Conservation (phyloP, 2,113 vertebrate species). For the Boleophthalmus pectinirostris region DNA sequence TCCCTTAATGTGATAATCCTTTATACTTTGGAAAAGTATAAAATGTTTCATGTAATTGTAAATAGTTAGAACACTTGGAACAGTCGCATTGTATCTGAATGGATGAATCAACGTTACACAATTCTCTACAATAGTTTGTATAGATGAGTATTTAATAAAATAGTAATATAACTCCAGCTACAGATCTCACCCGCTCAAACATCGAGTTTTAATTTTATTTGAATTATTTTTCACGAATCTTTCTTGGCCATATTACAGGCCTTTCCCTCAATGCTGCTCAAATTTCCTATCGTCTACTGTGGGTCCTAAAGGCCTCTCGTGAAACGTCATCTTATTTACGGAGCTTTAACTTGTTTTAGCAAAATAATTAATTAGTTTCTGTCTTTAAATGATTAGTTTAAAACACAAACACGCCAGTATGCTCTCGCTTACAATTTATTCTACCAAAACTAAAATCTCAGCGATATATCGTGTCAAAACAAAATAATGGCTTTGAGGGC, state of each 20-base stretch:
- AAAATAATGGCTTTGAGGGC: constrained; percentile 1
- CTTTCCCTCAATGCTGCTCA: not conserved
- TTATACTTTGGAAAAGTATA: not conserved
- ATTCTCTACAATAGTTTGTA: not conserved
- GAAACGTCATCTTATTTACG: constrained; percentile 58
- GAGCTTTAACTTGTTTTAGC: constrained; percentile 57
- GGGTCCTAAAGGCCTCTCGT: constrained; percentile 31
- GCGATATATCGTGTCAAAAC: not conserved
- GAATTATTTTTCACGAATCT: not conserved
- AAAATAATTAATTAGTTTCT: constrained; percentile 6
- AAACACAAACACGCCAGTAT: no score
- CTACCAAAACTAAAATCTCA: not conserved
- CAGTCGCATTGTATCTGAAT: not conserved
- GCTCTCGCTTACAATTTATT: not conserved
- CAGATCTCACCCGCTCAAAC: not conserved
- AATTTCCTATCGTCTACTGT: constrained; percentile 1
- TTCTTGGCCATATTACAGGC: not conserved
- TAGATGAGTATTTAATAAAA: not conserved
- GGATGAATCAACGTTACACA: not conserved
- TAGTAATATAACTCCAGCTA: not conserved
- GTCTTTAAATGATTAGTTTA: not conserved
- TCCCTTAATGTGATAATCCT: not conserved
- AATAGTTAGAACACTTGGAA: not conserved
- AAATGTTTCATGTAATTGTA: not conserved
- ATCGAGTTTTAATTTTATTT: not conserved